phyloP scores from a whole-genome alignment of 2,888 invertebrate species.

The Sturmia bella region DNA sequence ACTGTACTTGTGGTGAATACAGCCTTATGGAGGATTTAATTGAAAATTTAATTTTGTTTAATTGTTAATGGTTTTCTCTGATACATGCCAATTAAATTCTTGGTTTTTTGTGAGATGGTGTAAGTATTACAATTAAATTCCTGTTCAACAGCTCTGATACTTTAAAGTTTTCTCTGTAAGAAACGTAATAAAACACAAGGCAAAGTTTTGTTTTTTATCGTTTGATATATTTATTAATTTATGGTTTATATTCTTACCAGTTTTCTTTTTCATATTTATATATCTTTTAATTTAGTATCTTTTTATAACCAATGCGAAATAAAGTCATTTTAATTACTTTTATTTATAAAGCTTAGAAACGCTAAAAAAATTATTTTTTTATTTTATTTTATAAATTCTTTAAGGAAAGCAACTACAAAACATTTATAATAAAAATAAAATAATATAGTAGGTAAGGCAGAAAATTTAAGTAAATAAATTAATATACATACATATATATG shows the following conservation, averaged over 20 bases:
- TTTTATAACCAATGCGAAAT: conserved; percentile 54
- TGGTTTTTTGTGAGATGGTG: too few relatives aligned
- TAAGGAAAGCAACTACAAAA: conserved; percentile 50
- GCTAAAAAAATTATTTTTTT: conserved; percentile 48
- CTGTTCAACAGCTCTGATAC: too few relatives aligned
- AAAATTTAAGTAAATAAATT: conserved; percentile 39
- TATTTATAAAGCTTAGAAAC: conserved; percentile 60
- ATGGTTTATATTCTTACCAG: conserved; percentile 52
- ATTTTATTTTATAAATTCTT: conserved; percentile 31
- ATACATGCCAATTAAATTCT: too few relatives aligned
- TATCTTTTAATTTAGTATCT: conserved; percentile 48
- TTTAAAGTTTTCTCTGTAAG: too few relatives aligned
- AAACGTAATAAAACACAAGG: conserved; percentile 24
- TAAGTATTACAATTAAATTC: too few relatives aligned
- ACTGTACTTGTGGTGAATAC: too few relatives aligned
- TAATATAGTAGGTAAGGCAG: conserved; percentile 39
- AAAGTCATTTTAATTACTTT: conserved; percentile 24
- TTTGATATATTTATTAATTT: conserved; percentile 60
- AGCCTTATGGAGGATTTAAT: too few relatives aligned
- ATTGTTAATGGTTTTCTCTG: too few relatives aligned
- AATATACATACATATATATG: too few relatives aligned
- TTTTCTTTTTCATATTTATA: conserved; percentile 35
- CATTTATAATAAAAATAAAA: conserved; percentile 29
- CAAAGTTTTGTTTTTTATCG: background rate
- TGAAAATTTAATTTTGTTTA: too few relatives aligned